Base-by-base conservation (phyloP, 2,888 invertebrate genomes). In the Hypselothyrea guttata region DNA sequence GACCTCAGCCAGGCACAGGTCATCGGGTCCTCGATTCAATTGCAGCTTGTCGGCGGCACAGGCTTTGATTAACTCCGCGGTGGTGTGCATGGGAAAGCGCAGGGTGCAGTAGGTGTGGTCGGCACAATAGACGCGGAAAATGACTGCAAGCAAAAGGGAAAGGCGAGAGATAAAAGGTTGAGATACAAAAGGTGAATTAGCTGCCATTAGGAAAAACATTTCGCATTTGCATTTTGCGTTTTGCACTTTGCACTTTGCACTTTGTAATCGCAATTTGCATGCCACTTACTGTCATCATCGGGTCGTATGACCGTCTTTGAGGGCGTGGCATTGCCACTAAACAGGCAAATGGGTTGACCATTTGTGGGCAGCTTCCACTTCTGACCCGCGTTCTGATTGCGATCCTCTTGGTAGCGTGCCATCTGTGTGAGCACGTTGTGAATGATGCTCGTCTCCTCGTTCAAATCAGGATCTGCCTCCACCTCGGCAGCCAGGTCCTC, bases 31-130 rank as follows among this genome's bases (percentile, higher is more conserved):
- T 48, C 93, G 91, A 84, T 90, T 90, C 85, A 95, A 91, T 83
- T 94, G 93, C 56, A 95, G 90, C 88, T 95, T 95, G 86, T 95
- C 94, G 15, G 94, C 93, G 9, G 94, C 95, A 63, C 93, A 92
- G 37, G 93, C 90, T 74, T 95, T 94, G 56, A 96, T 93, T 53
- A 93, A 91, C 77, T 93, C 93, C 5, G 95, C 94, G 0, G 93
- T 92, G 7, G 94, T 93, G 76, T 93, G 93, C 76, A 95, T 91
- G 1, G 94, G 92, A 70, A 95, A 92, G 67, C 94, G 91, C 48
- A 96, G 90, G 0, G 95, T 95, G 85, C 94, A 94, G 88, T 95
- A 96, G 0, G 95, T 95, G 87, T 95, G 95, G 88, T 95, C 95
- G 33, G 94, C 94, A 88, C 95, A 95, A 87, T 94, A 95, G 0